A percentile compares a stretch with the other conserved stretches of the same genome.
Evolutionary conservation across 2,113 vertebrate genomes (phyloP).

Genomic region (Chrysochloris asiatica): DNA sequence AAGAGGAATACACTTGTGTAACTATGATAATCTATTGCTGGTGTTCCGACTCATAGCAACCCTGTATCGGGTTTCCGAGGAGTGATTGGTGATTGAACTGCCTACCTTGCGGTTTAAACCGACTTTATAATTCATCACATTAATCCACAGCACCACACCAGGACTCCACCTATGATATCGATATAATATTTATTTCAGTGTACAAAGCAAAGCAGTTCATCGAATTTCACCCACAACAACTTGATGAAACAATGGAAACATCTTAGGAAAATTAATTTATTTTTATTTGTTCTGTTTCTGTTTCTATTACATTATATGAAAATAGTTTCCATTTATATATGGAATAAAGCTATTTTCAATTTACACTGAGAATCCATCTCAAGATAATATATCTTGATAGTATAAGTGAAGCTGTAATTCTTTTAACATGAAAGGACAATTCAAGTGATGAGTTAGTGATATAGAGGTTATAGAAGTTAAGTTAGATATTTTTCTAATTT

Average conservation of each 20-base stretch:
- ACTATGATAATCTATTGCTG: neutral
- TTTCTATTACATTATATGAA: neutral
- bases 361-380: neutral
- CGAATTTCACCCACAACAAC: neutral
- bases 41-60: too few relatives aligned
- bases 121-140: too few relatives aligned
- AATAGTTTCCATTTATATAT: neutral
- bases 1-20: neutral
- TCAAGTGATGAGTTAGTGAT: constrained; percentile 9
- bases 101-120: too few relatives aligned
- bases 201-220: constrained; percentile 22
- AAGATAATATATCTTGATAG: neutral
- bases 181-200: constrained; percentile 21
- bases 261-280: constrained; percentile 42
- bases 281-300: constrained; percentile 50
- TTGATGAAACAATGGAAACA: constrained; percentile 16
- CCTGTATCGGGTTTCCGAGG: too few relatives aligned
- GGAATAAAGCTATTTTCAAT: neutral
- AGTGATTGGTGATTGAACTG: too few relatives aligned
- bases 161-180: too few relatives aligned
- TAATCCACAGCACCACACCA: too few relatives aligned
- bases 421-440: constrained; percentile 26
- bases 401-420: constrained; percentile 30
- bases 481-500: constrained; percentile 38
- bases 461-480: constrained; percentile 25